phyloP scores from a whole-genome alignment of 2,113 vertebrate species.

The Caranx melampygus region DNA sequence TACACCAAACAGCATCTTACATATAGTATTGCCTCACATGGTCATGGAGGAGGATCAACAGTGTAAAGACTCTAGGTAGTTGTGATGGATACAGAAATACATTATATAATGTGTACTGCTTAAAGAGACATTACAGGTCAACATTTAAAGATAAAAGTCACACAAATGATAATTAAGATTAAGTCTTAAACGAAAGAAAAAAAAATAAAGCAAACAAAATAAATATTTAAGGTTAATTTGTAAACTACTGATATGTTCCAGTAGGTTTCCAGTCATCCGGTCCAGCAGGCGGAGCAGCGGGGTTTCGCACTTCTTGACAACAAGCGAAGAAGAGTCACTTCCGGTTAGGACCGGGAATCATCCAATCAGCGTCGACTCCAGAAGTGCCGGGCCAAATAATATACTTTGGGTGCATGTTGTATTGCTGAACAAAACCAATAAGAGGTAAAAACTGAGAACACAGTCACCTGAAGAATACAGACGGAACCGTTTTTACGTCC shows the following conservation, averaged over 20 bases:
- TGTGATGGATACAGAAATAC: no score
- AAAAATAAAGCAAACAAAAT: no score
- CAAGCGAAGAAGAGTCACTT: neutral
- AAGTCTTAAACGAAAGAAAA: no score
- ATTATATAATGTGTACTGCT: no score
- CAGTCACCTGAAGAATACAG: neutral
- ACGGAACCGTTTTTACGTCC: neutral
- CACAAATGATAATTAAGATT: no score
- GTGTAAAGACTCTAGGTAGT: no score
- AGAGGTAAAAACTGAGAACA: neutral
- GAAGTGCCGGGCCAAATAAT: conserved; percentile 58
- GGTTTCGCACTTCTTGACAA: neutral
- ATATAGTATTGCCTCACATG: no score
- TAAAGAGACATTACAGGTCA: no score
- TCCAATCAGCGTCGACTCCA: conserved; percentile 57
- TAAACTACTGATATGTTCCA: neutral
- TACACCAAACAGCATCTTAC: no score
- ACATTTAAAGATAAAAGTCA: no score
- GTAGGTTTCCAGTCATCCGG: neutral
- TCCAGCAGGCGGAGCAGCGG: neutral
- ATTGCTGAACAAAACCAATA: conserved; percentile 1
- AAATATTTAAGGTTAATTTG: no score
- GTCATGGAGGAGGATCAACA: no score
- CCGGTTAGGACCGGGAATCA: neutral
- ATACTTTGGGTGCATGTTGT: conserved; percentile 18